Evolutionary conservation across 1,140 invertebrate species (phyloP), one percentile per base, ranked within the genome.

Genomic region (Whitmania pigra): DNA sequence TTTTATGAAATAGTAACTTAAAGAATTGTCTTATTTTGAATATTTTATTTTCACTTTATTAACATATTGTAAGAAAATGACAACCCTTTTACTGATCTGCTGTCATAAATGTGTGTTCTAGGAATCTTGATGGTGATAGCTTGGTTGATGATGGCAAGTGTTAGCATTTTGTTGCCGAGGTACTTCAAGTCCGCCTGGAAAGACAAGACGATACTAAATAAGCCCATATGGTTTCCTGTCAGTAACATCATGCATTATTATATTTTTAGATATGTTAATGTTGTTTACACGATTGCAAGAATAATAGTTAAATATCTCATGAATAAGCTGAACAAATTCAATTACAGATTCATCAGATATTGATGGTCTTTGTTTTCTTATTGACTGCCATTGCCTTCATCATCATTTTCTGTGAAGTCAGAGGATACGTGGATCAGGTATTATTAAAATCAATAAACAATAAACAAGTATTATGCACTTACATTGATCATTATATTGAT

Each of bases 71-170:
- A 36, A 36, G 6, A 36, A 36, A 6, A 3, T 36, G 31, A 3
- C 2, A 36, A n/a, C n/a, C n/a, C 6, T 36, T 36, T 36, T 3
- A 36, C 31, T 36, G 31, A 36, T 4, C 43, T 49, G 43, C 13
- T 11, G 9, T 17, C 43, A 49, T 6, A 36, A 36, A 36, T 36
- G 31, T 36, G 31, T 49, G 43, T 49, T 63, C 13, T 36, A 70
- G 69, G 69, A 22, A 70, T 70, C 53, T 15, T 70, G 49, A 71
- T 71, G 71, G 53, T 71, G 20, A 29, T 71, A 20, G 71, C 71
- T 7, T 71, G 71, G 71, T 29, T 71, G 53, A 53, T 71, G 25
- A 60, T 57, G 25, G 71, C 71, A 53, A 71, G 71, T 66, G 25
- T 63, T 17, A 55, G 71, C 53, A 66, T 71, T 5, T 55, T 71